Evolutionary conservation across 2,888 invertebrate species (phyloP).

Genomic region (Pharmacophagus antenor): DNA sequence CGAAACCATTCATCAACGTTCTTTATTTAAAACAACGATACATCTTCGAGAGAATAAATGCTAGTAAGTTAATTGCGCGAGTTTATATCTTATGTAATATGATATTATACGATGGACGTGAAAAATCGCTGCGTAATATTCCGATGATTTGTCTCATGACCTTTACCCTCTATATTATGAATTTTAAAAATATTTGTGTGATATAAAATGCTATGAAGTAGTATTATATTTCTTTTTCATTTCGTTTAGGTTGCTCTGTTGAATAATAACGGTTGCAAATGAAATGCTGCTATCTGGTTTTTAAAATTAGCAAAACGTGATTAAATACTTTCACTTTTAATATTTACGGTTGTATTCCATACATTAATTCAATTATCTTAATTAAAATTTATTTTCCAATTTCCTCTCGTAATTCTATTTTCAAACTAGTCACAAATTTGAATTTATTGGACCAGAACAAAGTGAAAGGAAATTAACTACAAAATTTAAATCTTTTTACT

Average conservation of each 20-base stretch:
- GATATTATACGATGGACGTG: conserved; percentile 36
- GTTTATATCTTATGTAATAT: conserved; percentile 36
- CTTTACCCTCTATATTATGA: conserved; percentile 31
- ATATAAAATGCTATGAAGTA: not conserved
- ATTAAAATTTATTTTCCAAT: conserved; percentile 2
- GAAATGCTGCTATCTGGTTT: not conserved
- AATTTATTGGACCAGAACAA: too few species aligned
- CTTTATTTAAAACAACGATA: conserved; percentile 57
- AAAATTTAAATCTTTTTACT: too few species aligned
- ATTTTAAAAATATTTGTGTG: not conserved
- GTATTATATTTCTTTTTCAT: not conserved
- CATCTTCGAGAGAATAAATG: conserved; percentile 45
- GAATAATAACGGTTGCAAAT: not conserved
- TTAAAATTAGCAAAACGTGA: conserved; percentile 1
- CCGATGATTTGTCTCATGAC: conserved; percentile 44
- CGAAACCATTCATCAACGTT: conserved; percentile 50
- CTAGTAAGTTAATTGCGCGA: conserved; percentile 42
- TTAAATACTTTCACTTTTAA: conserved; percentile 10
- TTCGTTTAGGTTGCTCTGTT: not conserved
- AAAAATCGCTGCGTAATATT: conserved; percentile 36
- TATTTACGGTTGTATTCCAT: conserved; percentile 9
- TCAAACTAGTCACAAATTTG: not conserved
- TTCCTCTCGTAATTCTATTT: not conserved
- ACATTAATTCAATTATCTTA: not conserved
- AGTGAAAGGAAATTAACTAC: too few species aligned